A percentile compares a stretch with the other conserved stretches of the same genome.
Evolutionary conservation across 1,140 invertebrate species (phyloP).

Genomic region (Artemia franciscana): DNA sequence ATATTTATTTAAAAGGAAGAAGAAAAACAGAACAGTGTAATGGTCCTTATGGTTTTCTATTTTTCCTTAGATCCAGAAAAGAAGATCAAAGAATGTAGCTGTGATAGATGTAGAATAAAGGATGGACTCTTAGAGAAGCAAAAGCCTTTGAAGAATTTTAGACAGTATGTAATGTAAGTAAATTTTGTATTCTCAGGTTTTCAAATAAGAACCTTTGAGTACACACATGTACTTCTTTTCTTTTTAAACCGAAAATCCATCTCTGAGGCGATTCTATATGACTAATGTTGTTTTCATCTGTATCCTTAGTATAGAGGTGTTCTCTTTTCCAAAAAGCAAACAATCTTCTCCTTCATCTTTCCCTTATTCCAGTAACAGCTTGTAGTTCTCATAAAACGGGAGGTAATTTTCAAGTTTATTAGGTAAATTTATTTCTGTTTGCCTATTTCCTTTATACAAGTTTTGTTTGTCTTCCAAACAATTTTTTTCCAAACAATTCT

Average conservation of each 20-base stretch:
- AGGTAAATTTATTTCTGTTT: no score
- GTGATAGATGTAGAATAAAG: constrained; percentile 65
- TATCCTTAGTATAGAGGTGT: constrained; percentile 1
- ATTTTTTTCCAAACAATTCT: no score
- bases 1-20: no score
- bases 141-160: constrained; percentile 64
- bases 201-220: constrained; percentile 3
- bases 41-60: constrained; percentile 13
- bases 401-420: no score
- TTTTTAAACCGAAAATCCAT: not conserved
- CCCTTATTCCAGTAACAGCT: no score
- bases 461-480: no score
- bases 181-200: constrained; percentile 9
- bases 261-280: not conserved
- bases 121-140: constrained; percentile 47
- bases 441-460: no score
- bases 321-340: not conserved
- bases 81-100: constrained; percentile 52
- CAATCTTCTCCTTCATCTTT: constrained; percentile 20
- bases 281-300: constrained; percentile 6
- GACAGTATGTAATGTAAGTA: constrained; percentile 29
- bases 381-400: no score
- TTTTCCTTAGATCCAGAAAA: constrained; percentile 39
- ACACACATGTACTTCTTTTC: constrained; percentile 6
- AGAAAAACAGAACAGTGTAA: no score